Evolutionary conservation across 2,113 vertebrate species (phyloP), one percentile per base, ranked within the genome.

Genomic region (Synchiropus splendidus): DNA sequence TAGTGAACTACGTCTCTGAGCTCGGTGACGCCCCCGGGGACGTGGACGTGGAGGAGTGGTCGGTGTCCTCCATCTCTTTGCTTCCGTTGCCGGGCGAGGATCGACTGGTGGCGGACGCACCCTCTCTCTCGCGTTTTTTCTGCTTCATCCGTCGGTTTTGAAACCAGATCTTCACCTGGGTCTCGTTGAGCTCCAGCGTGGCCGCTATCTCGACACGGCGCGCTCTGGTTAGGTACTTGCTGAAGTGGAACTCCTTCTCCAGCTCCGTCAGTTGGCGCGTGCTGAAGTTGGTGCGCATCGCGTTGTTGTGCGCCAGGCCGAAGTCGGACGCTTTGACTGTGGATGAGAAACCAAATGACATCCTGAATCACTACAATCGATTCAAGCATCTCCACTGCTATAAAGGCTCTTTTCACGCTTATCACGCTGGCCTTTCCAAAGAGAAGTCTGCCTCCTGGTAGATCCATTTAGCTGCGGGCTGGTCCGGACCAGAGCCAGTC

Each of bases 171-270:
- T 98, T 98, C 30, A 98, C 92, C 68, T 98, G 94, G 0, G 93
- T 92, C 70, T 98, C 94, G 64, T 96, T 95, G 54, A 98, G 87
- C 75, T 97, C 92, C 34, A 98, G 82, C 1, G 86, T 90, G 44
- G 93, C 94, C 0, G 94, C 93, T 39, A 97, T 92, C 73, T 98
- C 94, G 72, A 97, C 93, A 16, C 94, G 58, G 13, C 94, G 77
- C 1, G 93, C 94, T 5, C 94, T 79, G 45, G 92, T 97, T 67
- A 98, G 84, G 72, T 98, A 98, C 73, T 97, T 97, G 78, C 90
- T 98, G 72, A 97, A 98, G 68, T 98, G 94, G 50, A 98, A 98
- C 45, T 98, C 94, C 74, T 97, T 98, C 78, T 98, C 94, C 70
- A 98, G 87, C 75, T 98, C 94, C 0, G 94, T 97, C 53, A 98